These are phyloP conservation scores for Anthopleura xanthogrammica DNA, from an alignment of 92 coral and sea anemone species.

Conservation along the genomic window DNA sequence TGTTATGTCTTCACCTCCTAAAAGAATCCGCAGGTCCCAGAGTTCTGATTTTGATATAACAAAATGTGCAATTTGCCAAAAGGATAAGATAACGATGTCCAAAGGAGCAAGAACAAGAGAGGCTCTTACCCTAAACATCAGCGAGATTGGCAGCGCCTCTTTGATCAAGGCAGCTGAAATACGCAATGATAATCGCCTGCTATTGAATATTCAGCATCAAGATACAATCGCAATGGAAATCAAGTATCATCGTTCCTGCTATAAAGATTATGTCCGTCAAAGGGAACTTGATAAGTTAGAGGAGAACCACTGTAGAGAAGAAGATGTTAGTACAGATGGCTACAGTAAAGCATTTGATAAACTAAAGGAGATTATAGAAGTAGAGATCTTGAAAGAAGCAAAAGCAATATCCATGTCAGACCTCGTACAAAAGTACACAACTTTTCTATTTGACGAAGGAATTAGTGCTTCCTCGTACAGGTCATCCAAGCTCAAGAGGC, in stretches of 20 bases:
- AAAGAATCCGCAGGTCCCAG: slow-evolving; percentile 39
- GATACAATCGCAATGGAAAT: slow-evolving; percentile 59
- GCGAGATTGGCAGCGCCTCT: slow-evolving; percentile 40
- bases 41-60: slow-evolving; percentile 20
- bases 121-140: slow-evolving; percentile 38
- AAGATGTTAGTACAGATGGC: slow-evolving; percentile 27
- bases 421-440: slow-evolving; percentile 33
- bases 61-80: slow-evolving; percentile 56
- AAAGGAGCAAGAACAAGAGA: slow-evolving; percentile 51
- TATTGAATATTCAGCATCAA: slow-evolving; percentile 36
- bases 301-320: slow-evolving; percentile 36
- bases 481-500: slow-evolving; percentile 56
- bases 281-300: slow-evolving; percentile 33
- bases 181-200: slow-evolving; percentile 42
- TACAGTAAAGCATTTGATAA: slow-evolving; percentile 44
- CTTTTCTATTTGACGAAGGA: slow-evolving; percentile 33
- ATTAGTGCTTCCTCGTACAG: slow-evolving; percentile 48
- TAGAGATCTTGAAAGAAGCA: slow-evolving; percentile 23
- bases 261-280: slow-evolving; percentile 1
- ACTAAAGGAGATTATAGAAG: slow-evolving; percentile 38
- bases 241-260: slow-evolving; percentile 38
- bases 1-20: slow-evolving; percentile 22
- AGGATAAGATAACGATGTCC: slow-evolving; percentile 13
- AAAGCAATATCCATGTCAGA: slow-evolving; percentile 55
- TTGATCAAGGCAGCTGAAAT: slow-evolving; percentile 37